Percentiles rank a stretch among this genome's conserved stretches.
These are phyloP conservation scores for Perccottus glenii DNA, from an alignment of 2,113 vertebrate species.

Conservation along the genomic window DNA sequence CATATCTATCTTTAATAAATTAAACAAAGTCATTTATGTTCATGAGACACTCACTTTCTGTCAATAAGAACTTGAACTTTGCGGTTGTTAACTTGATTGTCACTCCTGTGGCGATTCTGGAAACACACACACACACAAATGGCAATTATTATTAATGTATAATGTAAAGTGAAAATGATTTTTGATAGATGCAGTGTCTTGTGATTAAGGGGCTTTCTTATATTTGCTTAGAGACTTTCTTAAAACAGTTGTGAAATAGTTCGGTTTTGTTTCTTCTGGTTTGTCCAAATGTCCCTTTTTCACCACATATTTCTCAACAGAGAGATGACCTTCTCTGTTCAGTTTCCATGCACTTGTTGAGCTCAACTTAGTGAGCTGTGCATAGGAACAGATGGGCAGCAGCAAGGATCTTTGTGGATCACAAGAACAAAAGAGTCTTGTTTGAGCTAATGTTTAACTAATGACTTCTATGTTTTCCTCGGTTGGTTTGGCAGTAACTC, in stretches of 20 bases:
- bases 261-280: too few relatives aligned
- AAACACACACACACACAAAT: conserved; percentile 24
- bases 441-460: conserved; percentile 49
- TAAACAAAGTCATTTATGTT: not conserved
- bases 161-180: too few relatives aligned
- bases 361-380: conserved; percentile 9
- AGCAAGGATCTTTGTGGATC: not conserved
- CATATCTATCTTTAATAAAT: too few relatives aligned
- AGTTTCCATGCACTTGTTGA: not conserved
- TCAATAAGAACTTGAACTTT: conserved; percentile 87
- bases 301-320: not conserved
- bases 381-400: conserved; percentile 5
- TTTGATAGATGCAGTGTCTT: too few relatives aligned
- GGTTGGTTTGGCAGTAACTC: conserved; percentile 1
- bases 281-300: not conserved
- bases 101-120: conserved; percentile 91
- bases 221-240: not conserved
- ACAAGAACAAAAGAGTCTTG: conserved; percentile 37
- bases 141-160: not conserved
- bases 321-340: not conserved
- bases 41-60: conserved; percentile 82
- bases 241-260: not conserved
- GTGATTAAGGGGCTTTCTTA: not conserved
- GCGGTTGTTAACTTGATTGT: conserved; percentile 93
- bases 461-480: conserved; percentile 38